Conservation (phyloP, 2,797 vertebrate genomes). For the Phyllotis vaccarum region DNA sequence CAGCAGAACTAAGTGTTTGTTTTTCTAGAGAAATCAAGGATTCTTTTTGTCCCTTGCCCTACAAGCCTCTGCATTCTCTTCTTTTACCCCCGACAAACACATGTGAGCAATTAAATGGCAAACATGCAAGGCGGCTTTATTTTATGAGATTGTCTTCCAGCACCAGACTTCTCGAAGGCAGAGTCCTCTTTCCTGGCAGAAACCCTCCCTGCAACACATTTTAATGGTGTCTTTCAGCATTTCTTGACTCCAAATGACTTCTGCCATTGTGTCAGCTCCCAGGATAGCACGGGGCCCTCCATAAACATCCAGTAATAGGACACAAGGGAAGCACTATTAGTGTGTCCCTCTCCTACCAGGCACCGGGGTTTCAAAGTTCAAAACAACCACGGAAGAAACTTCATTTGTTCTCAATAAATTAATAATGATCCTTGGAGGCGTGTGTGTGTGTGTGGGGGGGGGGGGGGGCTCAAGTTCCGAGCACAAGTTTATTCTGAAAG, state of each 20-base stretch:
- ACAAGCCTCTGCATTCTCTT: slow-evolving; percentile 7
- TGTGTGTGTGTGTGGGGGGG: too few species aligned
- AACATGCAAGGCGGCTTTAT: slow-evolving; percentile 53
- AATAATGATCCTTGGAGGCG: slow-evolving; percentile 86
- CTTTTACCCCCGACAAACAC: slow-evolving; percentile 71
- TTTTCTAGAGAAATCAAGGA: slow-evolving; percentile 61
- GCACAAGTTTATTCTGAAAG: slow-evolving; percentile 76
- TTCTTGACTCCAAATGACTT: slow-evolving; percentile 91
- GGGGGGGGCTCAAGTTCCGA: slow-evolving; percentile 76
- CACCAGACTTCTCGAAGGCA: slow-evolving; percentile 78
- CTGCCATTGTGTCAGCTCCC: slow-evolving; percentile 92
- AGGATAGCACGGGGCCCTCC: slow-evolving; percentile 88
- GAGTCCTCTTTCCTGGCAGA: slow-evolving; percentile 84
- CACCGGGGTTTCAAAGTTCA: slow-evolving; percentile 90
- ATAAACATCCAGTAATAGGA: slow-evolving; percentile 92
- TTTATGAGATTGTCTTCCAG: slow-evolving; percentile 80
- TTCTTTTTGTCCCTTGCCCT: neutral
- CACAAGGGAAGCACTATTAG: slow-evolving; percentile 90
- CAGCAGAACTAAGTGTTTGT: slow-evolving; percentile 35
- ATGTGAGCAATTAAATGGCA: slow-evolving; percentile 75
- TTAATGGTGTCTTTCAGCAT: slow-evolving; percentile 90
- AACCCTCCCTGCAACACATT: slow-evolving; percentile 87
- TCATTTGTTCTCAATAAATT: slow-evolving; percentile 90
- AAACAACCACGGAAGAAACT: slow-evolving; percentile 89
- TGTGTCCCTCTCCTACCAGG: slow-evolving; percentile 88